Evolutionary conservation across 1,140 invertebrate species (phyloP), one percentile per base, ranked within the genome.

Genomic region (Orius insidiosus): DNA sequence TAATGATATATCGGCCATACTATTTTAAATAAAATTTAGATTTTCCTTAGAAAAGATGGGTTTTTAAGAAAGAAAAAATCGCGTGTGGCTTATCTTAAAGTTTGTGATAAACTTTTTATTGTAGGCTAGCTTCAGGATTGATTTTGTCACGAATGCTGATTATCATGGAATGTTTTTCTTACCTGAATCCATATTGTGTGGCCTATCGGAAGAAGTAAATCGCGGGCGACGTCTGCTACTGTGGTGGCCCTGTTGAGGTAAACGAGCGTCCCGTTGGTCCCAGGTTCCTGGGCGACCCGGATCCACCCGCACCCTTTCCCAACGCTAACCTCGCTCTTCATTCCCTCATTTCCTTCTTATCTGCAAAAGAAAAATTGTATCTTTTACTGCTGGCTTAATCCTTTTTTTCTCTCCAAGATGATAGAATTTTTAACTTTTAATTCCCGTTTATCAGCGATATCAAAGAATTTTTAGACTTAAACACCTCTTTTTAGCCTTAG

Each of bases 151-250:
- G 35, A 36, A 36, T 36, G 35, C 9, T 36, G 35, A 10, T 36
- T 36, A 36, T 15, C 35, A 4, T 4, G 24, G 24, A 24, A 24
- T 24, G 24, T 24, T 3, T 24, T 24, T 24, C 7, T 59, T 54
- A 72, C 71, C 67, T 75, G 72, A 8, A 75, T 53, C 66, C 72
- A 78, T 40, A 78, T 54, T 1, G 73, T 70, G 43, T 72, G 59
- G 41, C 74, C 68, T 8, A 70, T 65, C 35, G 63, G 63, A 1
- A 76, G 60, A 3, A 70, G 64, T 51, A 76, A 66, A 47, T 71
- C 69, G 52, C 69, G 68, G 55, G 69, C 70, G 30, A 76, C 64
- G 52, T 76, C 72, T 48, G 64, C 67, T 3, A 69, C 67, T 0
- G 67, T 71, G 3, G 71, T 72, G 52, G 69, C 69, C n/a, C 62